Percentiles rank a stretch among this genome's conserved stretches.
These are phyloP conservation scores for Noctua fimbriata DNA, from an alignment of 2,888 invertebrate genomes.

Conservation along the genomic window DNA sequence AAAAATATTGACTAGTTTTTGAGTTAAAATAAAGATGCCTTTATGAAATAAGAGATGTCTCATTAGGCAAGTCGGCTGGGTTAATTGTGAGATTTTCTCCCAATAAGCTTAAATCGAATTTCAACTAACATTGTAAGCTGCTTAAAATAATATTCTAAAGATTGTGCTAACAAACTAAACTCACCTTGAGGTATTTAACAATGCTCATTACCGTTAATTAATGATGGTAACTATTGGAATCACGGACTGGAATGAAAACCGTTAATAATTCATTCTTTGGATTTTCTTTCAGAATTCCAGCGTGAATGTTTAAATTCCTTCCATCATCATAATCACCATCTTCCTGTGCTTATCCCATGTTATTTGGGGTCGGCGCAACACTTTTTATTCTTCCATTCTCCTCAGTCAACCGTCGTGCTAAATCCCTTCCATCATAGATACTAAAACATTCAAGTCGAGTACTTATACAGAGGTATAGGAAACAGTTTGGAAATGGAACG, in stretches of 20 bases:
- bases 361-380: too few species aligned
- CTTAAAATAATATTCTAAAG: background rate
- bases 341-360: too few species aligned
- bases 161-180: constrained; percentile 9
- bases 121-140: background rate
- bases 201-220: constrained; percentile 37
- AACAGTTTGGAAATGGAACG: constrained; percentile 52
- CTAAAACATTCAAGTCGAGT: constrained; percentile 50
- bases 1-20: constrained; percentile 1
- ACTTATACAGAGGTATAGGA: constrained; percentile 51
- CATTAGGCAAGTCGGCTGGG: background rate
- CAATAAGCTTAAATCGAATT: background rate
- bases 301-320: constrained; percentile 33
- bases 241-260: constrained; percentile 19
- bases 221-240: constrained; percentile 10
- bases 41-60: background rate
- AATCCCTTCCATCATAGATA: constrained; percentile 39
- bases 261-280: constrained; percentile 33
- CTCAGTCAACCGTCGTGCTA: background rate
- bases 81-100: background rate
- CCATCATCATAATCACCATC: constrained; percentile 6
- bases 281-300: constrained; percentile 27
- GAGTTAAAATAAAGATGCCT: background rate
- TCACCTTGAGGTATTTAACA: constrained; percentile 11
- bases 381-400: too few species aligned